Evolutionary conservation across 2,797 vertebrate genomes (phyloP), one percentile per base, ranked within the genome.

Genomic region (Eulemur coronatus): DNA sequence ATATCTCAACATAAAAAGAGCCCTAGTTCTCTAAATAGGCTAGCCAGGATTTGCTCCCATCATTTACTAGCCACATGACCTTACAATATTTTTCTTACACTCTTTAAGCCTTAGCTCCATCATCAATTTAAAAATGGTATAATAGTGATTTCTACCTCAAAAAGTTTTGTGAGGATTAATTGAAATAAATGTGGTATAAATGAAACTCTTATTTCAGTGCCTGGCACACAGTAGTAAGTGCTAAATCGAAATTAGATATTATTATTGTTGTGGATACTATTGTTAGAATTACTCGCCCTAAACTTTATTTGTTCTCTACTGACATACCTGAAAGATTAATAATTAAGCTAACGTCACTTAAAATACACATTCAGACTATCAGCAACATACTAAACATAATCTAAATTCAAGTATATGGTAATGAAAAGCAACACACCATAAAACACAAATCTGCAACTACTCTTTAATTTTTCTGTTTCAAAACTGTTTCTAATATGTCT

Each of bases 401-500:
- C 55, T 82, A 85, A 93, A 67, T 75, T 61, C 46, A 76, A 65
- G 24, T 41, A 59, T 48, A 38, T 69, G 33, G 52, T 67, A 67
- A 93, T 50, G 26, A 43, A 82, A 92, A 90, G 38, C 84, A 78
- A 84, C 5, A 89, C 13, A 67, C 67, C 63, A 88, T 55, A 48
- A 89, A 90, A 92, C n/a, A 67, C 8, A 89, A 85, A 24, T 5
- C n/a, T 52, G 9, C 4, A 55, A 50, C 2, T 76, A 65, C n/a
- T 43, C 73, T 88, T 91, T 89, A 59, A 94, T 94, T 93, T 84
- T 92, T 48, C 38, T 94, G 28, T 84, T 91, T 95, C 30, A 81
- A 93, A 93, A 73, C 22, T 85, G 59, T 69, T 95, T 96, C 86
- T 86, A 97, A 91, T 76, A 94, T 35, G 24, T 80, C n/a, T 78